phyloP scores from a whole-genome alignment of 1,140 invertebrate species.

The Drosophila pruinosa region DNA sequence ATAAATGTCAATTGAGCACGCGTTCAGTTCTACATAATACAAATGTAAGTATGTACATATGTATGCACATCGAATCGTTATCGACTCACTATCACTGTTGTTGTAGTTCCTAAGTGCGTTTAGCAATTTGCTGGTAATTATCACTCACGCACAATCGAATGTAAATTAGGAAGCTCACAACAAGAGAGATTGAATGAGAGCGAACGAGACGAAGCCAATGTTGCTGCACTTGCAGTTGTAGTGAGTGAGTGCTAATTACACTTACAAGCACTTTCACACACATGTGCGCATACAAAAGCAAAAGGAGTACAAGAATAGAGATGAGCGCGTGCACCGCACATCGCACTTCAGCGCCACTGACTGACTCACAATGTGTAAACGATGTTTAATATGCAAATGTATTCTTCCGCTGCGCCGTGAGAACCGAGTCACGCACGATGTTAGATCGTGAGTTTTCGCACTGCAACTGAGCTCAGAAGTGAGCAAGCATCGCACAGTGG shows the following conservation, averaged over 20 bases:
- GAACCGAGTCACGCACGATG: neutral
- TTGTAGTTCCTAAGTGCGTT: slow-evolving; percentile 62
- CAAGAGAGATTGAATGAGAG: neutral
- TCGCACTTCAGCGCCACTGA: no score
- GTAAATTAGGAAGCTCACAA: slow-evolving; percentile 53
- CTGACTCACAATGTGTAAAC: neutral
- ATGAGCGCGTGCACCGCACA: slow-evolving; percentile 3
- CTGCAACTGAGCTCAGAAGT: neutral
- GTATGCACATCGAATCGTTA: neutral
- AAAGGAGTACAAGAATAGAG: slow-evolving; percentile 5
- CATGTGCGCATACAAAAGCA: neutral
- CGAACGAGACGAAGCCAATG: neutral
- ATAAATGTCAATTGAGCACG: slow-evolving; percentile 70
- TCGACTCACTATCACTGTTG: slow-evolving; percentile 15
- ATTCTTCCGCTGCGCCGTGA: neutral
- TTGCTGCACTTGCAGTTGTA: slow-evolving; percentile 10
- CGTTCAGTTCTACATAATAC: slow-evolving; percentile 9
- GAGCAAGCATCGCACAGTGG: slow-evolving; percentile 37
- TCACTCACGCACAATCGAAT: slow-evolving; percentile 77
- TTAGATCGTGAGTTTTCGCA: neutral
- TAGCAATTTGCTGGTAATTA: slow-evolving; percentile 78
- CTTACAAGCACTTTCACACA: slow-evolving; percentile 28
- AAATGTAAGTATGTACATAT: slow-evolving; percentile 12
- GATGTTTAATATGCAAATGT: neutral
- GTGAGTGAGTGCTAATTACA: slow-evolving; percentile 41